Conservation (phyloP, 2,888 invertebrate genomes). For the Pristionchus mayeri region DNA sequence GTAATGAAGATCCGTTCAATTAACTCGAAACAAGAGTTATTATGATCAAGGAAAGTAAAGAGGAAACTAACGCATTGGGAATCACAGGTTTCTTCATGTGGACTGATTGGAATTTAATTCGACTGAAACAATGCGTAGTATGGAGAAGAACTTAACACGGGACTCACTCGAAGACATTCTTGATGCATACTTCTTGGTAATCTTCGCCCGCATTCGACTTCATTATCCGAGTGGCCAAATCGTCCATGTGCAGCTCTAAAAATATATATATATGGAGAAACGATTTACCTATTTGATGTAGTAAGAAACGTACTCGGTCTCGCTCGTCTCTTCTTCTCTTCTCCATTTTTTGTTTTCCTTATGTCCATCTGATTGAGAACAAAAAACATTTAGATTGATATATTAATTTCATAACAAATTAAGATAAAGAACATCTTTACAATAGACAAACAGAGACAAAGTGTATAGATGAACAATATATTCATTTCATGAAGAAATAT, state of each 20-base stretch:
- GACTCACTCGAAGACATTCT: constrained; percentile 45
- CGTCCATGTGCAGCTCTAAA: not conserved
- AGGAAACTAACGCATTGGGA: not conserved
- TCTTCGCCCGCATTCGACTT: not conserved
- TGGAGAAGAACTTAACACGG: not conserved
- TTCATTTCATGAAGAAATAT: no score
- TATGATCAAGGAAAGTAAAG: not conserved
- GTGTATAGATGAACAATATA: no score
- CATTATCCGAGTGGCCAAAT: not conserved
- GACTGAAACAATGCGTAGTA: not conserved
- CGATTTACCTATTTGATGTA: not conserved
- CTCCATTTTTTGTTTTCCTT: not conserved
- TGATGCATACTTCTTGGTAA: constrained; percentile 27
- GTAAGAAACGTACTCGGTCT: not conserved
- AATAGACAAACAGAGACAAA: not conserved
- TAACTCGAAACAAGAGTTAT: no score
- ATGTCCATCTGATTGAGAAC: not conserved
- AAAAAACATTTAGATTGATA: not conserved
- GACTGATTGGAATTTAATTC: constrained; percentile 4
- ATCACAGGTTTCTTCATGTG: not conserved
- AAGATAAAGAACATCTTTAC: not conserved
- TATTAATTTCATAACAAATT: not conserved
- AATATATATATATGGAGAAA: no score
- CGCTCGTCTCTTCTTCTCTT: not conserved
- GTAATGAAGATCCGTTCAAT: not conserved